Base-by-base conservation (phyloP, 2,797 vertebrate species). In the Sebastes hopkinsi region DNA sequence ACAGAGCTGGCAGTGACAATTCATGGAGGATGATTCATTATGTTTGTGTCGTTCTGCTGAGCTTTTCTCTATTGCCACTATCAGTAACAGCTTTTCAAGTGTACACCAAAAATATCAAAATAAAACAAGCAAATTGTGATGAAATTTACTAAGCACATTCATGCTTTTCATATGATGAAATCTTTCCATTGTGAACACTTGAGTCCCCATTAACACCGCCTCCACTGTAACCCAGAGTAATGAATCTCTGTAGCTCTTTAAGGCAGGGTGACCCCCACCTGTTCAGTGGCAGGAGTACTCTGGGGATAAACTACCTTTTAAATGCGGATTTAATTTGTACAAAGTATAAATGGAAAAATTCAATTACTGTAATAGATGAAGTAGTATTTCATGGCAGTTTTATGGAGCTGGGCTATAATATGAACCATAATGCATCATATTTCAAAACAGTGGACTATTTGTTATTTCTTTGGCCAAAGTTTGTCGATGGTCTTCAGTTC, bases 271-370 rank as follows among this genome's bases (percentile, higher is more conserved):
- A 54, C 52, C 52, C n/a, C n/a, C 8, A 22, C 20, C 52, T 54
- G 25, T 71, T 65, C 10, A 61, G 23, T 18, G 54, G 50, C 75
- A 59, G 58, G 42, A 67, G 65, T 3, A 20, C 70, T 42, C 61
- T 2, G 10, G 61, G 38, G 73, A 82, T 42, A 16, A 62, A 56
- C 20, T 46, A 23, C 66, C 62, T 80, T 76, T 70, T 58, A 46
- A 76, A 75, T 50, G 23, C 50, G 20, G 25, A 83, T 77, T 72
- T 77, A 65, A 62, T 75, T 67, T 67, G 29, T 23, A 23, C 14
- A 67, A 42, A 4, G 20, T 25, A 64, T n/a, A n/a, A 38, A 27
- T 18, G 8, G 9, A 4, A 65, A 55, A 67, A 77, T 67, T 18
- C 8, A 80, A 27, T 70, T 42, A 67, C 13, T 54, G 20, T 20